Percentiles rank a stretch among this genome's conserved stretches.
Evolutionary conservation across 2,797 vertebrate species (phyloP).

Genomic region (Parotocinclus haroldoi): DNA sequence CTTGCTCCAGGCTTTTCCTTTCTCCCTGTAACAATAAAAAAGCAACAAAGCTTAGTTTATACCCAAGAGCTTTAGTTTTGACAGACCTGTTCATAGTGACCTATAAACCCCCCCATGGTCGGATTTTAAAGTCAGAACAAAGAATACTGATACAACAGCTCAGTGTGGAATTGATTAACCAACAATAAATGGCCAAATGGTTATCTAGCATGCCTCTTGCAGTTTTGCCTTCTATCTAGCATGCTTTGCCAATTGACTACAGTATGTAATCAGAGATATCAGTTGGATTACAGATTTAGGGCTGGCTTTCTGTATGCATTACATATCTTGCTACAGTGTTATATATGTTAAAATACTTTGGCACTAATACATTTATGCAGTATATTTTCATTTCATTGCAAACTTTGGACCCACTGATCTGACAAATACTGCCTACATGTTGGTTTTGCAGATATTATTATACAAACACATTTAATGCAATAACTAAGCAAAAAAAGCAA

Average conservation of each 20-base stretch:
- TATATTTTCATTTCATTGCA: conserved; percentile 4
- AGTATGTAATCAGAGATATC: too few species aligned
- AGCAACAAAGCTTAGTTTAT: conserved; percentile 34
- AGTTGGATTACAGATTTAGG: conserved; percentile 11
- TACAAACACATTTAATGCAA: conserved; percentile 7
- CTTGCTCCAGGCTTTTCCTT: conserved; percentile 16
- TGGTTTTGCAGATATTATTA: conserved; percentile 2
- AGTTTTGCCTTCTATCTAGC: conserved; percentile 16
- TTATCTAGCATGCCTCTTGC: conserved; percentile 27
- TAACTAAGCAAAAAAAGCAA: not conserved
- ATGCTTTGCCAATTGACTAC: too few species aligned
- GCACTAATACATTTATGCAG: conserved; percentile 2
- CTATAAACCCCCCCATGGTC: conserved; percentile 9
- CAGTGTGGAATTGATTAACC: conserved; percentile 43
- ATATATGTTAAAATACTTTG: not conserved
- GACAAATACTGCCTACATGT: not conserved
- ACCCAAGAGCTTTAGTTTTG: conserved; percentile 6
- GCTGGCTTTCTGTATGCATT: conserved; percentile 2
- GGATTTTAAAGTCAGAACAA: conserved; percentile 22
- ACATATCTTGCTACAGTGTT: conserved; percentile 2
- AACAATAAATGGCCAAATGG: conserved; percentile 28
- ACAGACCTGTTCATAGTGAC: conserved; percentile 16
- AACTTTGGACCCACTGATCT: conserved; percentile 2
- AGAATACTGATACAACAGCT: too few species aligned
- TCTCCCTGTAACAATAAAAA: conserved; percentile 32